Evolutionary conservation across 2,797 vertebrate species (phyloP).

Genomic region (Urosaurus nigricauda): DNA sequence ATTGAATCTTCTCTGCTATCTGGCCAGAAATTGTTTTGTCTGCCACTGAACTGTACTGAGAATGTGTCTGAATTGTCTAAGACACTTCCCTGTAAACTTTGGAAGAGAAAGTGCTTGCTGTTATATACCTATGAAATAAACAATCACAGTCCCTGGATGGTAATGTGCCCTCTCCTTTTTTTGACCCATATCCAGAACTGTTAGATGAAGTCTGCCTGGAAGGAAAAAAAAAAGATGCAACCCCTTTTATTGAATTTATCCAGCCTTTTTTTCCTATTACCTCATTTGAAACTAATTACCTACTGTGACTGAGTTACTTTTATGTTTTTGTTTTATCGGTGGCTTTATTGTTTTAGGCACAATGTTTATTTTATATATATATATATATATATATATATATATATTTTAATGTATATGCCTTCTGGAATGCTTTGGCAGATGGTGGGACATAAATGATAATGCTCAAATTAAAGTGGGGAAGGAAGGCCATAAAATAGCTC

Average conservation of each 20-base stretch:
- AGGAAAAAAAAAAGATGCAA: neutral
- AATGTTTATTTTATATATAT: neutral
- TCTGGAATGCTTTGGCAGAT: constrained; percentile 16
- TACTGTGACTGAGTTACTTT: neutral
- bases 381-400: neutral
- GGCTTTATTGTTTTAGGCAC: constrained; percentile 12
- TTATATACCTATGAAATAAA: constrained; percentile 3
- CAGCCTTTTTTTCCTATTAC: constrained; percentile 9
- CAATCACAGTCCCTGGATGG: neutral
- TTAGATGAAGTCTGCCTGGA: neutral
- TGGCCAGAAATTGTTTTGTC: neutral
- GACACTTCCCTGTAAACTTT: neutral
- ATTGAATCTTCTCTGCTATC: neutral
- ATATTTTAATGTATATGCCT: neutral
- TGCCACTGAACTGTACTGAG: neutral
- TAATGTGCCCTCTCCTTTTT: neutral
- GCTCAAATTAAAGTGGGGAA: constrained; percentile 10
- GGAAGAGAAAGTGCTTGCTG: neutral
- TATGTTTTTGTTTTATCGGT: constrained; percentile 21
- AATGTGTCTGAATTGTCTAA: neutral
- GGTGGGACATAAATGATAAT: constrained; percentile 12
- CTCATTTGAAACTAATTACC: constrained; percentile 12
- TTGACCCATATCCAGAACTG: neutral
- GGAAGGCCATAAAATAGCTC: neutral
- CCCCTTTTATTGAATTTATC: constrained; percentile 1